Conservation (phyloP, 2,113 vertebrate species). For the Corythaixoides concolor region DNA sequence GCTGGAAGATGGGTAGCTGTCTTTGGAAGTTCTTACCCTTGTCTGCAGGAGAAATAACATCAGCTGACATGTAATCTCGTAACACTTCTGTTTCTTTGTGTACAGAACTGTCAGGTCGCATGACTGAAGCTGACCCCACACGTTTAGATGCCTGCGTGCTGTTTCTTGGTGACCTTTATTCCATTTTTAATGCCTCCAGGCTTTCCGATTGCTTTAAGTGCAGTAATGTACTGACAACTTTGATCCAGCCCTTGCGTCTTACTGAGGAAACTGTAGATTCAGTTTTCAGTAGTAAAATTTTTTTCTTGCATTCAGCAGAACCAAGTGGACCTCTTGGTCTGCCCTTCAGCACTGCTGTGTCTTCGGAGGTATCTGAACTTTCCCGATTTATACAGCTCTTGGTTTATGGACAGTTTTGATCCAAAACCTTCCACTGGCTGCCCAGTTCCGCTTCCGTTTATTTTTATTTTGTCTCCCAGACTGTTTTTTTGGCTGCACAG, state of each 20-base stretch:
- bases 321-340: not conserved
- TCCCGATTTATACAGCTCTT: not conserved
- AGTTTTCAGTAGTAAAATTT: not conserved
- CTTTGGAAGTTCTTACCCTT: not conserved
- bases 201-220: not conserved
- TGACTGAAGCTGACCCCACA: not conserved
- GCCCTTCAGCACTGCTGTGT: not conserved
- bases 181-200: not conserved
- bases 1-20: not conserved
- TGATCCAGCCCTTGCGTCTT: not conserved
- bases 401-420: not conserved
- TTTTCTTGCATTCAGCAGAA: not conserved
- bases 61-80: not conserved
- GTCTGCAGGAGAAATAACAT: not conserved
- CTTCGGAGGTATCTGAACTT: fast-evolving
- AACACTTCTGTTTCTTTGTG: not conserved
- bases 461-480: not conserved
- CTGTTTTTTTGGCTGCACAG: not conserved
- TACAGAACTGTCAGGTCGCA: not conserved
- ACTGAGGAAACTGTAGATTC: not conserved
- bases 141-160: not conserved
- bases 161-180: not conserved
- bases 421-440: not conserved
- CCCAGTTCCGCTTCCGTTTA: not conserved
- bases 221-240: not conserved